These are phyloP conservation scores for Junonia oenone DNA, from an alignment of 2,888 invertebrate species.

Conservation along the genomic window DNA sequence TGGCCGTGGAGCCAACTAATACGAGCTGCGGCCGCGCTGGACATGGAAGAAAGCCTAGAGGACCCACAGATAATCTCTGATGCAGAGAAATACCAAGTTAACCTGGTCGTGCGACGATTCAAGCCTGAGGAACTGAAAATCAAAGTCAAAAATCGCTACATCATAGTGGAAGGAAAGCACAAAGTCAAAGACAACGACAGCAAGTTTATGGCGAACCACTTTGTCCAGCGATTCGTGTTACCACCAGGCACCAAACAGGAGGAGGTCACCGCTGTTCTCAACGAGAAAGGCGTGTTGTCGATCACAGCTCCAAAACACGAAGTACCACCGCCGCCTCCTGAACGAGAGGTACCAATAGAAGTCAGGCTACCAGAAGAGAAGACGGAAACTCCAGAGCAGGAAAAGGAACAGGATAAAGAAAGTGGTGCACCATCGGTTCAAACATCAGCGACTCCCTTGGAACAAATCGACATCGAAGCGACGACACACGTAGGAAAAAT, in stretches of 20 bases:
- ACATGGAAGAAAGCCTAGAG: slow-evolving; percentile 51
- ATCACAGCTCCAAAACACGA: slow-evolving; percentile 63
- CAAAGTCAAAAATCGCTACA: slow-evolving; percentile 63
- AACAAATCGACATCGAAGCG: slow-evolving; percentile 55
- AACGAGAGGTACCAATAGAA: slow-evolving; percentile 62
- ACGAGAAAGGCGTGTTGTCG: slow-evolving; percentile 53
- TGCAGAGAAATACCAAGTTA: slow-evolving; percentile 52
- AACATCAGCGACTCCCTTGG: slow-evolving; percentile 42
- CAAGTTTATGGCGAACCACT: slow-evolving; percentile 59
- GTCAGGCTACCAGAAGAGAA: slow-evolving; percentile 44
- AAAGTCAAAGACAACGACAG: slow-evolving; percentile 48
- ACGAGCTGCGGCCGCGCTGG: slow-evolving; percentile 53
- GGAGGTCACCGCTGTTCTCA: slow-evolving; percentile 60
- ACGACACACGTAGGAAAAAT: slow-evolving; percentile 67
- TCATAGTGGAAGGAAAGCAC: slow-evolving; percentile 62
- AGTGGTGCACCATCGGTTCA: slow-evolving; percentile 23
- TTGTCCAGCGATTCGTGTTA: slow-evolving; percentile 61
- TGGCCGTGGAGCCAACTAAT: slow-evolving; percentile 71
- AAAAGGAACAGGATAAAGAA: slow-evolving; percentile 33
- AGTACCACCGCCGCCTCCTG: slow-evolving; percentile 61
- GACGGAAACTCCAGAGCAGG: slow-evolving; percentile 32
- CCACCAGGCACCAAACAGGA: slow-evolving; percentile 61
- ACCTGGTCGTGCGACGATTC: slow-evolving; percentile 56
- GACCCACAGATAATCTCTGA: slow-evolving; percentile 62
- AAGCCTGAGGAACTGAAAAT: slow-evolving; percentile 63